phyloP scores from a whole-genome alignment of 2,797 vertebrate species.

The Microtus agrestis region DNA sequence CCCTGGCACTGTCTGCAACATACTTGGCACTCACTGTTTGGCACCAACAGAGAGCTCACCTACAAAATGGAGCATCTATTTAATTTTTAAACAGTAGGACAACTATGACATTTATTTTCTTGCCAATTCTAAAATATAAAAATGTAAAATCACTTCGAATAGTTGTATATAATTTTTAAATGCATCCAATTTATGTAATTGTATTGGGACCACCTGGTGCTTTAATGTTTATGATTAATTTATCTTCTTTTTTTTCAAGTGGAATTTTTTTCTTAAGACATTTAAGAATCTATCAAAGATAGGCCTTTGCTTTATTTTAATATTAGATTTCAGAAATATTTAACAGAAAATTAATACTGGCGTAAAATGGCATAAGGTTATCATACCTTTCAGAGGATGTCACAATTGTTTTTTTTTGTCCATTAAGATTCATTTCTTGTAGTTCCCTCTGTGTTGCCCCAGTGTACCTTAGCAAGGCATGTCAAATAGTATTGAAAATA shows the following conservation, averaged over 20 bases:
- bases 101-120: constrained; percentile 75
- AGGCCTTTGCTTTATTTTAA: constrained; percentile 2
- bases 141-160: constrained; percentile 67
- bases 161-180: constrained; percentile 67
- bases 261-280: constrained; percentile 38
- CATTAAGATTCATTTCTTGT: neutral
- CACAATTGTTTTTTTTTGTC: neutral
- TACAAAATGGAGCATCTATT: constrained; percentile 76
- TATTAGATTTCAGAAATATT: constrained; percentile 45
- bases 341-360: constrained; percentile 4
- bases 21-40: constrained; percentile 64
- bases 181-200: constrained; percentile 69
- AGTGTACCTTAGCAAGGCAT: neutral
- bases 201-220: constrained; percentile 61
- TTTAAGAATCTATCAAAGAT: neutral
- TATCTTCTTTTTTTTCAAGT: constrained; percentile 22
- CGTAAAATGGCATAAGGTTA: neutral
- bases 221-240: constrained; percentile 55
- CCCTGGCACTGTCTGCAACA: constrained; percentile 15
- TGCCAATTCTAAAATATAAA: constrained; percentile 78
- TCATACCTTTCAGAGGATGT: neutral
- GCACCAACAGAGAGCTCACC: constrained; percentile 68
- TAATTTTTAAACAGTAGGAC: constrained; percentile 75
- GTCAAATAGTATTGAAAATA: neutral
- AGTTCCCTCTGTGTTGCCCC: accelerated